Evolutionary conservation across 2,797 vertebrate species (phyloP), one percentile per base, ranked within the genome.

Genomic region (Zonotrichia albicollis): DNA sequence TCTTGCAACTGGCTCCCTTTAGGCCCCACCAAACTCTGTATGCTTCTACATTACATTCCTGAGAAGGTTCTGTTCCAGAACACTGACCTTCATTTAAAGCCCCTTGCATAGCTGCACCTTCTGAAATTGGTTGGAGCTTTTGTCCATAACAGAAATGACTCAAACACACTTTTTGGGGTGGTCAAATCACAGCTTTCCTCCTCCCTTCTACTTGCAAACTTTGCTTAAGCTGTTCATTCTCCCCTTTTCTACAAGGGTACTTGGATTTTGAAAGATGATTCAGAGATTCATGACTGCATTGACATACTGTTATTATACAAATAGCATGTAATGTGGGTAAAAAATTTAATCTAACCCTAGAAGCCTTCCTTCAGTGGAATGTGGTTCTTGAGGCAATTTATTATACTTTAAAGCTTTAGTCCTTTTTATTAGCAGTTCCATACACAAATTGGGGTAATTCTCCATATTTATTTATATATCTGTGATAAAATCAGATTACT

Each of bases 401-500:
- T 85, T 85, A 54, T 27, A 58, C 23, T 72, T 83, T 30, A 93
- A 85, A 92, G 48, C 9, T 74, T 61, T 65, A 79, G 60, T 57
- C 40, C 60, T 90, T 94, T 87, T 79, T 85, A 68, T 70, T 83
- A 89, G 75, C 43, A 70, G 48, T 81, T 93, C 57, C 26, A 58
- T 42, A 57, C 19, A 83, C 32, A 92, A 90, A 77, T 11, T 84
- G 36, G 26, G 20, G 66, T 40, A 93, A 77, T 87, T 77, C 51
- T 34, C 54, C 40, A 55, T 91, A 70, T 80, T 87, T 88, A 77
- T 86, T 92, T 93, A 84, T 61, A 38, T 60, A 66, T n/a, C 50
- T 74, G 18, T 77, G 51, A 46, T 26, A 88, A 95, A 89, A 83
- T 71, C 76, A 78, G 43, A 71, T 94, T 95, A 91, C 22, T 55